Percentiles rank a stretch among this genome's conserved stretches.
Conservation (phyloP, 2,888 invertebrate species). For the Pediacus dermestoides region DNA sequence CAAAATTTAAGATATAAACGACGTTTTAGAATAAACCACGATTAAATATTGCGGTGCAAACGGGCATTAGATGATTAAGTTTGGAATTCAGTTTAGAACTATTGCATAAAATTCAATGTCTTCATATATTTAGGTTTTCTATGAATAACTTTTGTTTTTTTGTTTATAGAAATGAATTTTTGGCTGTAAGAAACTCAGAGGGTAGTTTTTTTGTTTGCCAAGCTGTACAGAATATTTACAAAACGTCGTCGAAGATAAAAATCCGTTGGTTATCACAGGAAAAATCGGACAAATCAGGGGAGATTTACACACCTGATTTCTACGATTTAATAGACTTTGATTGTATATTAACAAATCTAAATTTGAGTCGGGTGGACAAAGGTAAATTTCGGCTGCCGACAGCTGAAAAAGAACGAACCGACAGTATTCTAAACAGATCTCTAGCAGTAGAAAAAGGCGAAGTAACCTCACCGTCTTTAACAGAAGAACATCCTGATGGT, state of each 20-base stretch:
- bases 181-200: constrained; percentile 87
- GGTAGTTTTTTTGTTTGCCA: constrained; percentile 87
- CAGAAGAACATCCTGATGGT: constrained; percentile 83
- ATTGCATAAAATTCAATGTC: too few species aligned
- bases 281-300: constrained; percentile 60
- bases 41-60: too few species aligned
- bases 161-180: constrained; percentile 77
- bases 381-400: constrained; percentile 67
- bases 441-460: constrained; percentile 76
- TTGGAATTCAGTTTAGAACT: too few species aligned
- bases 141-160: constrained; percentile 8
- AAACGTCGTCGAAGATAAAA: constrained; percentile 77
- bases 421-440: constrained; percentile 79
- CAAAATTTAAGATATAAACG: too few species aligned
- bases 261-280: constrained; percentile 88
- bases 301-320: constrained; percentile 84
- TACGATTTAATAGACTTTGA: constrained; percentile 86
- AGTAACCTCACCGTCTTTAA: constrained; percentile 54
- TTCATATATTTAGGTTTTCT: too few species aligned
- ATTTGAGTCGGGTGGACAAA: constrained; percentile 68
- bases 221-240: constrained; percentile 86
- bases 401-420: constrained; percentile 73
- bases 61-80: too few species aligned
- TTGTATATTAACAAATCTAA: constrained; percentile 82
- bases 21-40: too few species aligned